A percentile compares a stretch with the other conserved stretches of the same genome.
phyloP scores from a whole-genome alignment of 1,140 invertebrate species.

The Brachionus manjavacas region DNA sequence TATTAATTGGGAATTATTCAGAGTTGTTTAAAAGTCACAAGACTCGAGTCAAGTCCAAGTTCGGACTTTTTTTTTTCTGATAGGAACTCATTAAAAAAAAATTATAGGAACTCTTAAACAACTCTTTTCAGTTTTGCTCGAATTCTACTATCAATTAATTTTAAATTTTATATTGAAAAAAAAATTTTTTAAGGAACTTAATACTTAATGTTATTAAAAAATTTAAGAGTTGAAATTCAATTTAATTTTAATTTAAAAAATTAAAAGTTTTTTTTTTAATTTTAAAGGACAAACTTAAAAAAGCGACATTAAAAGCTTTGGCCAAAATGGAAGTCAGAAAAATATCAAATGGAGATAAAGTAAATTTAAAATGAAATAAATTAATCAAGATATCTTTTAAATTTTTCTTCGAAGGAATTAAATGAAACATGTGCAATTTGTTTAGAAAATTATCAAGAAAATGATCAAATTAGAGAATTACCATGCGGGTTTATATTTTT shows the following conservation, averaged over 20 bases:
- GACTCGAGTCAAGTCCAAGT: too few relatives aligned
- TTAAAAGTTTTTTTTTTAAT: not conserved
- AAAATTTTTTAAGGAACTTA: too few relatives aligned
- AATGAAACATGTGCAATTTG: slow-evolving; percentile 38
- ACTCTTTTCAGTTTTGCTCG: too few relatives aligned
- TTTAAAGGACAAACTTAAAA: slow-evolving; percentile 2
- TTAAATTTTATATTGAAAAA: too few relatives aligned
- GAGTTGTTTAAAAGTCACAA: not conserved
- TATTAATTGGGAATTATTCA: too few relatives aligned
- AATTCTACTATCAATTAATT: too few relatives aligned
- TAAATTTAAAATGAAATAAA: not conserved
- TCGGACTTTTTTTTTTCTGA: too few relatives aligned
- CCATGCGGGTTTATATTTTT: slow-evolving; percentile 14
- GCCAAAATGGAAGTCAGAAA: slow-evolving; percentile 22
- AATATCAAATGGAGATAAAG: slow-evolving; percentile 20
- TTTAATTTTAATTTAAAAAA: not conserved
- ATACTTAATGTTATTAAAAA: too few relatives aligned
- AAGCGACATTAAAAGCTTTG: slow-evolving; percentile 33
- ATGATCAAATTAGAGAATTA: slow-evolving; percentile 33
- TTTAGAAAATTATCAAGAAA: slow-evolving; percentile 35
- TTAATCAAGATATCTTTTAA: too few relatives aligned
- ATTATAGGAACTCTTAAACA: too few relatives aligned
- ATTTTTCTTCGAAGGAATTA: not conserved
- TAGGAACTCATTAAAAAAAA: too few relatives aligned
- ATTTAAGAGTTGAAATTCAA: too few relatives aligned